phyloP scores from a whole-genome alignment of 1,140 invertebrate species.

The Diploscapter pachys region DNA sequence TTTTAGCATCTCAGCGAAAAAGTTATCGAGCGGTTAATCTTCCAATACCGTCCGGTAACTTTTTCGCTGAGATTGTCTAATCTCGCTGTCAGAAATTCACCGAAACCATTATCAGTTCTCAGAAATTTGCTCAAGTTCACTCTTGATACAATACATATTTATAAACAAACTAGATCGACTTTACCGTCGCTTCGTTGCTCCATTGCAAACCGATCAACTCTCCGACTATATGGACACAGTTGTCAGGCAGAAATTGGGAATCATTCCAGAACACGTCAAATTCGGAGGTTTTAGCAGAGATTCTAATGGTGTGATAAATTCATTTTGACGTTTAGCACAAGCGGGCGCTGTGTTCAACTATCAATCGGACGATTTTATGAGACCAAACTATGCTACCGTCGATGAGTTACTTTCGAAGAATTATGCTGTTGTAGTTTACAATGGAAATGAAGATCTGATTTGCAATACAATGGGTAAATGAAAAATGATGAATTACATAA shows the following conservation, averaged over 20 bases:
- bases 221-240: constrained; percentile 58
- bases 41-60: constrained; percentile 72
- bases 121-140: constrained; percentile 4
- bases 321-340: constrained; percentile 46
- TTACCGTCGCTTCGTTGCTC: constrained; percentile 28
- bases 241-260: constrained; percentile 57
- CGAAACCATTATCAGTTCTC: background rate
- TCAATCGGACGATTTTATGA: constrained; percentile 61
- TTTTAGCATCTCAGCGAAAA: constrained; percentile 1
- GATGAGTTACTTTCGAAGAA: constrained; percentile 53
- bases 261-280: constrained; percentile 58
- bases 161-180: too few relatives aligned
- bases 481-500: too few relatives aligned
- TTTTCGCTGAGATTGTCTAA: constrained; percentile 14
- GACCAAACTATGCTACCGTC: constrained; percentile 53
- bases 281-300: constrained; percentile 52
- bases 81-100: background rate
- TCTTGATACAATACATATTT: background rate
- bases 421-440: constrained; percentile 59
- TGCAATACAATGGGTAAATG: constrained; percentile 58
- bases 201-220: constrained; percentile 43
- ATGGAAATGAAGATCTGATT: constrained; percentile 60
- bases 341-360: constrained; percentile 57
- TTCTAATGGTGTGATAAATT: constrained; percentile 6
- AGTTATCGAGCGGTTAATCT: constrained; percentile 75